Conservation (phyloP, 2,888 invertebrate genomes). For the Chymomyza procnemis region DNA sequence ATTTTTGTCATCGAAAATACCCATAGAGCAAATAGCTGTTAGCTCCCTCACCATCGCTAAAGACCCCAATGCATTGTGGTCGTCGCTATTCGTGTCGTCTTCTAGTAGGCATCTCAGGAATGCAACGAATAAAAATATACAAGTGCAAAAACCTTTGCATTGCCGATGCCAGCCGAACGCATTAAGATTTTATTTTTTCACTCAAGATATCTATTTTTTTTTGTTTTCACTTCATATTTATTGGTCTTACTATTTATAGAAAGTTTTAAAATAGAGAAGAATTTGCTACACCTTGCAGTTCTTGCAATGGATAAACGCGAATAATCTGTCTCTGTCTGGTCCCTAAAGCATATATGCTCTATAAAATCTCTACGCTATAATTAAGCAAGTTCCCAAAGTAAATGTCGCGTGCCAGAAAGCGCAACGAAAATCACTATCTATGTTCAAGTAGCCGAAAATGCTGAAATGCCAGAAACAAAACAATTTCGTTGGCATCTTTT, state of each 20-base stretch:
- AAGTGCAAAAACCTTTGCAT: slow-evolving; percentile 73
- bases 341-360: slow-evolving; percentile 4
- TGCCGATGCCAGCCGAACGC: slow-evolving; percentile 17
- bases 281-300: slow-evolving; percentile 31
- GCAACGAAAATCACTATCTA: not conserved
- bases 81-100: not conserved
- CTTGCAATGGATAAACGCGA: slow-evolving; percentile 5
- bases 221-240: slow-evolving; percentile 35
- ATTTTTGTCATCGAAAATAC: slow-evolving; percentile 25
- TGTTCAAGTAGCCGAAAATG: not conserved
- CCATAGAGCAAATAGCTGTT: not conserved
- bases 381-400: not conserved
- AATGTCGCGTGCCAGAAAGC: not conserved
- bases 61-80: not conserved
- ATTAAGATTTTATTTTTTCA: not conserved
- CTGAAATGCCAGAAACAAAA: slow-evolving; percentile 16
- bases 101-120: slow-evolving; percentile 59
- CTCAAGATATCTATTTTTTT: not conserved
- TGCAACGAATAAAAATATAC: slow-evolving; percentile 62
- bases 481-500: slow-evolving; percentile 29
- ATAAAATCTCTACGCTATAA: slow-evolving; percentile 24
- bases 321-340: not conserved
- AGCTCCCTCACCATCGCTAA: not conserved
- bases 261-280: slow-evolving; percentile 14
- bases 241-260: slow-evolving; percentile 43